Conservation (phyloP, 2,888 invertebrate genomes). For the Megamerina dolium region DNA sequence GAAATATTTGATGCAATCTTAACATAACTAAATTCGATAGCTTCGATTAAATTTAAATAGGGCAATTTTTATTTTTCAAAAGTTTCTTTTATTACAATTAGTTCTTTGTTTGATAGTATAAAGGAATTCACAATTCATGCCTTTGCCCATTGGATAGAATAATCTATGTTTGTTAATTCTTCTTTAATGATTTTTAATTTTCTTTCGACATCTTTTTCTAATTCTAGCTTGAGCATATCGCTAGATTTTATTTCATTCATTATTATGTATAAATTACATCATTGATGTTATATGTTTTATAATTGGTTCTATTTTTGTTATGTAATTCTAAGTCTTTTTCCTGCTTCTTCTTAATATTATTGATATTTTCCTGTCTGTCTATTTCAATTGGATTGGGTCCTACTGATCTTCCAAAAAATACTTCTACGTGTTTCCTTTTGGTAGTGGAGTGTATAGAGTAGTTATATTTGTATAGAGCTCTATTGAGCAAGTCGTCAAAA, state of each 20-base stretch:
- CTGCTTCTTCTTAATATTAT: not conserved
- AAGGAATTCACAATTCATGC: slow-evolving; percentile 14
- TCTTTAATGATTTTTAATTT: slow-evolving; percentile 17
- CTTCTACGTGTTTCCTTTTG: slow-evolving; percentile 7
- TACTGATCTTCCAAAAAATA: slow-evolving; percentile 1
- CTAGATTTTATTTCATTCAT: not conserved
- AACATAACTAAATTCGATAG: slow-evolving; percentile 19
- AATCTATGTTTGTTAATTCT: slow-evolving; percentile 14
- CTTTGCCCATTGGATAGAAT: slow-evolving; percentile 18
- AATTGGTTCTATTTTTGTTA: not conserved
- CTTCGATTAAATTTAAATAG: slow-evolving; percentile 19
- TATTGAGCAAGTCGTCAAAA: slow-evolving; percentile 6
- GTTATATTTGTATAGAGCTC: slow-evolving; percentile 8
- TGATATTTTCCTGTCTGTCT: slow-evolving; percentile 3
- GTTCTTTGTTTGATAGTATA: slow-evolving; percentile 15
- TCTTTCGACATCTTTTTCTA: slow-evolving; percentile 10
- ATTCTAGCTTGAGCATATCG: not conserved
- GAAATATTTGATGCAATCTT: slow-evolving; percentile 16
- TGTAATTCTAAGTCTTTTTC: too few species aligned
- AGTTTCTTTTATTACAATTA: slow-evolving; percentile 10
- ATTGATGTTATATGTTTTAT: not conserved
- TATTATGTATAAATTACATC: not conserved
- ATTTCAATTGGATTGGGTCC: not conserved
- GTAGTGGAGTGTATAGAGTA: slow-evolving; percentile 10
- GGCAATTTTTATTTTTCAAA: slow-evolving; percentile 17